Evolutionary conservation across 23 tunicate genomes (phyloP), one percentile per base, ranked within the genome.

Genomic region (Oikopleura vanhoeffeni): DNA sequence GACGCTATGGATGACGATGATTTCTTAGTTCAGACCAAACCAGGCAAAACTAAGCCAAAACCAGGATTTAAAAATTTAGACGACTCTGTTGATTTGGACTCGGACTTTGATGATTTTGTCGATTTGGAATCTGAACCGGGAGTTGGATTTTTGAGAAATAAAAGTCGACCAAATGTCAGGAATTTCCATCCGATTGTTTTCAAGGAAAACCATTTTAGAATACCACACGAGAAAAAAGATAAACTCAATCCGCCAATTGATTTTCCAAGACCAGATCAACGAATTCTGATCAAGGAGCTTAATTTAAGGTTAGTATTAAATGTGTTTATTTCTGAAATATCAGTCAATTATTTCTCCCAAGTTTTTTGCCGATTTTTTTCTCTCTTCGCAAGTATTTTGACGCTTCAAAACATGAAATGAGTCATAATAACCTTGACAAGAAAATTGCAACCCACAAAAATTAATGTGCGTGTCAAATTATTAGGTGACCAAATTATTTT

Each of bases 91-190:
- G 79, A 71, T 33, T 32, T 71, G 38, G 35, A 28, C 35, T 33
- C 27, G 36, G 79, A 71, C 79, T 71, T 71, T 71, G 79, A 71
- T 38, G 79, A 71, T 71, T 71, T 71, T 71, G 79, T 71, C 32
- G 79, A 71, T 71, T 71, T 71, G 79, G 79, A 71, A 71, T 33
- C 79, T 32, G 79, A 71, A 71, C 79, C 79, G 3, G 79, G 79
- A 71, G 32, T 71, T 71, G 79, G 79, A 13, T 71, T 71, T 30
- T 71, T 71, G 32, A 28, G 35, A 4, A 71, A 71, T 38, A 71
- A 71, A 30, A 18, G 36, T 18, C 27, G 35, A 4, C 79, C 79
- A 4, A 2, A 18, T 3, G 32, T 71, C 32, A 33, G 79, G 38
- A 2, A 71, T 38, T 71, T 71, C 32, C 3, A 71, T 38, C 34